Evolutionary conservation across 2,888 invertebrate species (phyloP).

Genomic region (Creontiades dilutus): DNA sequence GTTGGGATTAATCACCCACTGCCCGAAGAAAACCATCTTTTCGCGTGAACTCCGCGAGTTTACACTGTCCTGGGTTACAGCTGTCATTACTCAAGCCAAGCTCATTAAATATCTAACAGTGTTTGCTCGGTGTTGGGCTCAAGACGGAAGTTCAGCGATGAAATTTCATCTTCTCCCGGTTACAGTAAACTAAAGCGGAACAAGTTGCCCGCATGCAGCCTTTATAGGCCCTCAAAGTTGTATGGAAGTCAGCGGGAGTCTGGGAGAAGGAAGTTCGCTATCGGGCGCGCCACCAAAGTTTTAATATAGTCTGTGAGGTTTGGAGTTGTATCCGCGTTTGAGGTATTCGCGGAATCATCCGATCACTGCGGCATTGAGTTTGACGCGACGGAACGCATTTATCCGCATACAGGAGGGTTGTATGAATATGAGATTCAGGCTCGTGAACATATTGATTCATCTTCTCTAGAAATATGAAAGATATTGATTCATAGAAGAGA

Average conservation of each 20-base stretch:
- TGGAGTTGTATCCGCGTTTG: conserved; percentile 19
- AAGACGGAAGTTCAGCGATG: conserved; percentile 51
- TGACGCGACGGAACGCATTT: not conserved
- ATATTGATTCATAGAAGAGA: too few species aligned
- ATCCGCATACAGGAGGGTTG: too few species aligned
- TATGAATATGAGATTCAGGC: too few species aligned
- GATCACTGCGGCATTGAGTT: not conserved
- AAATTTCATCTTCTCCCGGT: conserved; percentile 47
- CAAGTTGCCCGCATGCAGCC: conserved; percentile 34
- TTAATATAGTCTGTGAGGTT: conserved; percentile 38
- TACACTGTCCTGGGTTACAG: conserved; percentile 12
- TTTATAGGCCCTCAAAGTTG: conserved; percentile 47
- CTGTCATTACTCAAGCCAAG: conserved; percentile 41
- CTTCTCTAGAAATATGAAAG: too few species aligned
- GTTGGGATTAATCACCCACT: not conserved
- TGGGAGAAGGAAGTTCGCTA: conserved; percentile 24
- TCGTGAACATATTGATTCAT: too few species aligned
- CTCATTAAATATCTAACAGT: conserved; percentile 52
- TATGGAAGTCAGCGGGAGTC: conserved; percentile 36
- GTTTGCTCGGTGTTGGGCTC: conserved; percentile 30
- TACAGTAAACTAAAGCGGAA: conserved; percentile 44
- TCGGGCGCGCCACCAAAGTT: conserved; percentile 31
- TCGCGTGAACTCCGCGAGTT: not conserved
- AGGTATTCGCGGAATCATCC: conserved; percentile 6
- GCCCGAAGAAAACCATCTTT: not conserved